Evolutionary conservation across 1,140 invertebrate genomes (phyloP), one percentile per base, ranked within the genome.

Genomic region (Trichonephila inaurata): DNA sequence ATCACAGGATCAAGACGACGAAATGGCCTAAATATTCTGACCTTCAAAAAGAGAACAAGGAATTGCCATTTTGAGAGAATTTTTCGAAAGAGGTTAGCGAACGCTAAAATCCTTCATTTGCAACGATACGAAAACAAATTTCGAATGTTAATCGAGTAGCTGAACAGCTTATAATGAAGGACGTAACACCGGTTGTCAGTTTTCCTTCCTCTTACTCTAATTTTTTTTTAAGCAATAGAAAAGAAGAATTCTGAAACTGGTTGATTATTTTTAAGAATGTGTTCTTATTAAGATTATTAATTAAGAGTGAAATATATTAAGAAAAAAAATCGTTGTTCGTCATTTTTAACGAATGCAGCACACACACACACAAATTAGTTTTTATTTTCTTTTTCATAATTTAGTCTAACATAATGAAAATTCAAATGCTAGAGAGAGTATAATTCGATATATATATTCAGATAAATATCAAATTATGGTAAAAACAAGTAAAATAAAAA

Each of bases 1-100:
- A 82, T 69, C 21, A 28, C 18, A 44, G n/a, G 33, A 58, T 40
- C 44, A 33, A 44, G 77, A 82, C 19, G 19, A 58, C n/a, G 33
- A 77, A 69, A 89, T 85, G 81, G 58, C 61, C 90, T 85, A 91
- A 91, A 91, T 91, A 91, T 81, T 83, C 51, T 66, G 90, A 91
- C 90, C 90, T 91, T 91, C 90, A 91, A 91, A 90, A 83, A 62
- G 90, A 28, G 51, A 91, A 91, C 69, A 61, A 91, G 90, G 89
- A 91, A 91, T 91, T 77, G 69, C 40, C 44, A 81, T 91, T 33
- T 89, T 72, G 24, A 24, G 40, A 24, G 60, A 88, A 88, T 91
- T 91, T 51, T 82, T 82, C n/a, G 24, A 91, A 82, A 91, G 89
- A 91, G 89, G 89, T 91, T 77, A 91, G 69, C 66, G 89, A 91